Conservation (phyloP, 2,113 vertebrate species). For the Trogon melanurus region DNA sequence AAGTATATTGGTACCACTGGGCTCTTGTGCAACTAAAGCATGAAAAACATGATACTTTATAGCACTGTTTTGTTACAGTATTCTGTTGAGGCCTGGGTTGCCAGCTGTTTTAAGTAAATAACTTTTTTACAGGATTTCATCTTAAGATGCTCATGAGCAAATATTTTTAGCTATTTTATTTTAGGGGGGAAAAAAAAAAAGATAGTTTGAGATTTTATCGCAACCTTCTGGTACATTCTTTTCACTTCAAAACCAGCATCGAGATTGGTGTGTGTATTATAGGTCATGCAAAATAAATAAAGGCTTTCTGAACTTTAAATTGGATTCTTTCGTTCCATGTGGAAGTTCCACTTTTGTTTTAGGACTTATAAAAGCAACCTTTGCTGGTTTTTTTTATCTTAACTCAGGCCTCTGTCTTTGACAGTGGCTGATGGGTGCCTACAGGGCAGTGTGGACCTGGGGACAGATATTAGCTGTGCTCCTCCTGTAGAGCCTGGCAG, state of each 20-base stretch:
- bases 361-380: not conserved
- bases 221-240: not conserved
- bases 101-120: slow-evolving; percentile 38
- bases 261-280: not conserved
- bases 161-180: not conserved
- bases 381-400: not conserved
- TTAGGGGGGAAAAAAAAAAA: too few species aligned
- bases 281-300: not conserved
- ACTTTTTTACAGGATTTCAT: not conserved
- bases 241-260: not conserved
- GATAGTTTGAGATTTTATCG: not conserved
- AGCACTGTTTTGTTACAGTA: not conserved
- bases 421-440: not conserved
- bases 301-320: not conserved
- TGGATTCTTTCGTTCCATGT: not conserved
- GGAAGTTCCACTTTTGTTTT: not conserved
- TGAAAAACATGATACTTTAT: not conserved
- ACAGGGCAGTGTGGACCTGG: not conserved
- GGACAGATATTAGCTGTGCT: not conserved
- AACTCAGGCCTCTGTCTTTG: not conserved
- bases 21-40: not conserved
- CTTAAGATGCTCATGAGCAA: not conserved
- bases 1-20: not conserved
- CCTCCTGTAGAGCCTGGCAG: not conserved
- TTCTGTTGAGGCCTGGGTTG: not conserved